Conservation (phyloP, 2,888 invertebrate species). For the Eupithecia insigniata region DNA sequence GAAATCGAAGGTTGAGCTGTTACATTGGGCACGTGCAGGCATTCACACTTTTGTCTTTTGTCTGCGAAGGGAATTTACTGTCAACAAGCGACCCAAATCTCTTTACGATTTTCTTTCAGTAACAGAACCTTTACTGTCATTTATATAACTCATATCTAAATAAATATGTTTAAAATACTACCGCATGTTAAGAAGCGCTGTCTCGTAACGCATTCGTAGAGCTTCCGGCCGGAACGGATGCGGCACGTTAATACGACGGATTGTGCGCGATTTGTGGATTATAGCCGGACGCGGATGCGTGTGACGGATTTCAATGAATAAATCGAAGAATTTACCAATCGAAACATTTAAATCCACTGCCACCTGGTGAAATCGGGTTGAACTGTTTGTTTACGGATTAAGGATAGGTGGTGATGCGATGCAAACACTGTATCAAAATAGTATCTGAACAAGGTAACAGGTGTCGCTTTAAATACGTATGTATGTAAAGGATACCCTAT, state of each 20-base stretch:
- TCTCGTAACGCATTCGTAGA: constrained; percentile 3
- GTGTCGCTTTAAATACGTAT: too few species aligned
- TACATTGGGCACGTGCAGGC: not conserved
- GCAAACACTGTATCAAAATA: too few species aligned
- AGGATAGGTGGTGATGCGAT: too few species aligned
- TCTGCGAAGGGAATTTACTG: not conserved
- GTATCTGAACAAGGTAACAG: too few species aligned
- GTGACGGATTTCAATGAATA: too few species aligned
- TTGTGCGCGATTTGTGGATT: constrained; percentile 13
- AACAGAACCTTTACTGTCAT: not conserved
- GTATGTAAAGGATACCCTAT: too few species aligned
- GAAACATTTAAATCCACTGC: too few species aligned
- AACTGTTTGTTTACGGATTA: too few species aligned
- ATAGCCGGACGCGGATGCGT: not conserved
- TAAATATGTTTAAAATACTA: not conserved
- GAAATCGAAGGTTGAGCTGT: not conserved
- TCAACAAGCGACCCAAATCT: not conserved
- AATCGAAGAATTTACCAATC: too few species aligned
- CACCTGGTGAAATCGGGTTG: too few species aligned
- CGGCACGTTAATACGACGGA: constrained; percentile 1
- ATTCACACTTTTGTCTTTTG: not conserved
- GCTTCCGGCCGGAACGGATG: constrained; percentile 3
- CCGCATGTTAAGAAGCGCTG: not conserved
- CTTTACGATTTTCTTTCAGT: not conserved
- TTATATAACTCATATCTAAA: not conserved